Evolutionary conservation across 2,113 vertebrate genomes (phyloP), one percentile per base, ranked within the genome.

Genomic region (Fulica atra): DNA sequence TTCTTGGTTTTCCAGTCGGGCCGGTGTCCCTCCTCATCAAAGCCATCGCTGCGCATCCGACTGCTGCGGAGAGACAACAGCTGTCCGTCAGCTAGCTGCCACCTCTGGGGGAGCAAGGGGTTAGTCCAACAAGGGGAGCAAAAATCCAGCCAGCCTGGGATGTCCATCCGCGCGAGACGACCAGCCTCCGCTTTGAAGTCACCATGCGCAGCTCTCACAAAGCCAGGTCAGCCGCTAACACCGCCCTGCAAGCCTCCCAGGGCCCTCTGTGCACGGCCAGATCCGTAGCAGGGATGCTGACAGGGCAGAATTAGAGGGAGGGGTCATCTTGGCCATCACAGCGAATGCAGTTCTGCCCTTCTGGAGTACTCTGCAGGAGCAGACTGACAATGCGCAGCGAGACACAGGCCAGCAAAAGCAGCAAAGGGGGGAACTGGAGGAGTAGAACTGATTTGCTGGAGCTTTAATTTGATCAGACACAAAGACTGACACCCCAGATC

Each of bases 21-120:
- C 53, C 97, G 95, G 31, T 98, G 97, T 46, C 97, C 97, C 56
- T 98, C 98, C 77, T 99, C 98, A 29, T 99, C 97, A 50, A 98
- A 98, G 72, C 99, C 98, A 68, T 99, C 99, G 38, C 99, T 99
- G 95, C 99, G 99, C 99, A 99, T 99, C 29, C 95, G 97, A 33
- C 98, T 98, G 93, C 98, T 99, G 96, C 31, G 21, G 97, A 48
- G 60, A 96, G 77, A 86, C 92, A 93, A 61, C 46, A 78, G 74
- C 36, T 25, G 26, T 70, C 82, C 78, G 74, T 95, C 88, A 95
- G 78, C 51, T 60, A 94, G 73, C 51, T 60, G 40, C 11, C 86
- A 36, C 28, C 48, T 90, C 73, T 72, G 69, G 14, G 1, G 59
- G 81, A 46, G 66, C 60, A 85, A 64, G 65, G 65, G 70, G 26